A percentile compares a stretch with the other conserved stretches of the same genome.
Evolutionary conservation across 2,888 invertebrate species (phyloP).

Genomic region (Yponomeuta cagnagella): DNA sequence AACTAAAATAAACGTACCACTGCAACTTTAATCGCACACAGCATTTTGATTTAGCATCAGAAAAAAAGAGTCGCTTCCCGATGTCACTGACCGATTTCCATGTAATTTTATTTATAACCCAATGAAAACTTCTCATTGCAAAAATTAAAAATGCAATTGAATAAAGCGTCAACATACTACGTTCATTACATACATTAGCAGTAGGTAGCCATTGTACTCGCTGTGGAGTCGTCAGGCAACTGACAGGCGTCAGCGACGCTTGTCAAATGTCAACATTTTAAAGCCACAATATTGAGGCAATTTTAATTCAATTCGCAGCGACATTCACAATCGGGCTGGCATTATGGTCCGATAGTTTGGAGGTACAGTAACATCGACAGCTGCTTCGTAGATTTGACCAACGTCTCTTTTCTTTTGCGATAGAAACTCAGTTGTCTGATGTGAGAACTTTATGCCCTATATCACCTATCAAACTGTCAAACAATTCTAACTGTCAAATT

Average conservation of each 20-base stretch:
- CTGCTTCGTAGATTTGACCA: neutral
- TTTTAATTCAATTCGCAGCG: slow-evolving; percentile 65
- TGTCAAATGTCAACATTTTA: slow-evolving; percentile 65
- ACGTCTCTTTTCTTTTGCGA: too few relatives aligned
- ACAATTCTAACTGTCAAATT: too few relatives aligned
- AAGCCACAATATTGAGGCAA: slow-evolving; percentile 61
- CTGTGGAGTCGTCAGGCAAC: slow-evolving; percentile 27
- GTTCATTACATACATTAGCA: neutral
- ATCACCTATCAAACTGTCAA: too few relatives aligned
- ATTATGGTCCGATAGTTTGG: neutral
- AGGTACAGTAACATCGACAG: slow-evolving; percentile 5
- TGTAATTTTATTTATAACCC: too few relatives aligned
- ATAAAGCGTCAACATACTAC: neutral
- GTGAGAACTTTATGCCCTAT: too few relatives aligned
- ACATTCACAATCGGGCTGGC: slow-evolving; percentile 45
- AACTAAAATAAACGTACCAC: too few relatives aligned
- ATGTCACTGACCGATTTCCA: too few relatives aligned
- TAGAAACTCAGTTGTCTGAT: too few relatives aligned
- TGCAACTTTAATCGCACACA: too few relatives aligned
- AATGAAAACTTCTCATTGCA: too few relatives aligned
- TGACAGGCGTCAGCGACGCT: slow-evolving; percentile 63
- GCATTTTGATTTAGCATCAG: too few relatives aligned
- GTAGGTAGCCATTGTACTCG: neutral
- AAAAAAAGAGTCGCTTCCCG: too few relatives aligned
- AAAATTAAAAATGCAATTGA: neutral